Evolutionary conservation across 1,140 invertebrate genomes (phyloP), one percentile per base, ranked within the genome.

Genomic region (Geopemphigus sp.): DNA sequence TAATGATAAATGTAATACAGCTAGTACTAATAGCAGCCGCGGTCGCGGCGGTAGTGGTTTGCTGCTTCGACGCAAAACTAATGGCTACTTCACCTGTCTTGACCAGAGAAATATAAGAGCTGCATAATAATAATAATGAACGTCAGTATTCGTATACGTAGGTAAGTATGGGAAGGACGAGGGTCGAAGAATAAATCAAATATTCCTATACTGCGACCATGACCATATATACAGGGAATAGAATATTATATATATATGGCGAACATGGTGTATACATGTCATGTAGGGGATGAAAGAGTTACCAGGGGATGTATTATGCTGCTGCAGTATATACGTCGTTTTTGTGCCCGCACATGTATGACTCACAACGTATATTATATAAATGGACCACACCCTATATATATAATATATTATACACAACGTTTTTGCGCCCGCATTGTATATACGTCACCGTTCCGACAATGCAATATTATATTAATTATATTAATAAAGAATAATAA

Each of bases 41-140:
- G 19, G 15, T 54, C 10, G 1, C 2, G 47, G 64, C 15, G 22
- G 45, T 39, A 4, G 47, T 19, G 24, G 68, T 72, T 54, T 15
- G 24, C 68, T 24, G 24, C 68, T 17, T 72, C 32, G 10, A 26
- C 57, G 57, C 22, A 61, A 78, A 78, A 76, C 39, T 78, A 78
- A 78, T 78, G 56, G 24, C 72, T 57, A 78, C 74, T 78, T 78
- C 74, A 78, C 74, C 74, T 78, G 74, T 78, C 74, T 39, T 12
- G 17, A 22, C 22, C 74, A 78, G 57, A 63, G 57, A 19, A 61
- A 61, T 74, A 45, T 59, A 74, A 56, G 72, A 74, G 72, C 59
- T 74, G 56, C 56, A 59, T 59, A 56, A 74, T 74, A 56, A 73
- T 56, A 74, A 73, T 59, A 59, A 74, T 14, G 29, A n/a, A 50